Evolutionary conservation across 2,888 invertebrate species (phyloP), one percentile per base, ranked within the genome.

Genomic region (Ennomos quercinarius): DNA sequence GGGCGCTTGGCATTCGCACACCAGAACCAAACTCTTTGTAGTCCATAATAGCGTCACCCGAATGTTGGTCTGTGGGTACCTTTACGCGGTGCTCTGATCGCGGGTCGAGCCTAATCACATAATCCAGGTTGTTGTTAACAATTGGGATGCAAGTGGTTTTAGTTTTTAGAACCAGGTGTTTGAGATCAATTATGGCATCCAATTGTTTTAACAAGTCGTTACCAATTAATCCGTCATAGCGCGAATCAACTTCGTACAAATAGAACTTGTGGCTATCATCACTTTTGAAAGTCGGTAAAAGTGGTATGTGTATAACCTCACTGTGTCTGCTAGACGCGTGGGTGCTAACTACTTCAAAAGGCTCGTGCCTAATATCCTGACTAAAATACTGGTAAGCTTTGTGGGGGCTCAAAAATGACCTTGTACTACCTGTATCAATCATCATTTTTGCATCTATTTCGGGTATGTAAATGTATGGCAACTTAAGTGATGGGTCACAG

Each of bases 351-450:
- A 48, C 39, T 11, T 12, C 10, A 27, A 48, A 39, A 10, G 48
- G 48, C 27, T 39, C 46, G 11, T 27, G 10, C 8, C 10, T 9
- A 8, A 27, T 43, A 27, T 12, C 9, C 2, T 17, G 27, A 10
- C 9, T 9, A 6, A 43, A 43, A 43, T 27, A 27, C 10, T 27
- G 10, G 10, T 43, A 10, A 6, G 43, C 43, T 10, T 43, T 43
- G 9, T 27, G 43, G 8, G 43, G 27, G 43, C 43, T 43, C 6
- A 43, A 10, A 13, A 43, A 43, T 9, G 43, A 43, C 6, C 43
- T 12, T 17, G 43, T 43, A 43, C 43, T 43, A 12, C 43, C 43
- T 3, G 43, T 43, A 9, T 43, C 43, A 9, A 17, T 43, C 43
- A 43, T 43, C 9, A 43, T 9, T 9, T 27, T 43, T 13, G 43